Evolutionary conservation across 1,140 invertebrate genomes (phyloP), one percentile per base, ranked within the genome.

Genomic region (Globodera ellingtonae): DNA sequence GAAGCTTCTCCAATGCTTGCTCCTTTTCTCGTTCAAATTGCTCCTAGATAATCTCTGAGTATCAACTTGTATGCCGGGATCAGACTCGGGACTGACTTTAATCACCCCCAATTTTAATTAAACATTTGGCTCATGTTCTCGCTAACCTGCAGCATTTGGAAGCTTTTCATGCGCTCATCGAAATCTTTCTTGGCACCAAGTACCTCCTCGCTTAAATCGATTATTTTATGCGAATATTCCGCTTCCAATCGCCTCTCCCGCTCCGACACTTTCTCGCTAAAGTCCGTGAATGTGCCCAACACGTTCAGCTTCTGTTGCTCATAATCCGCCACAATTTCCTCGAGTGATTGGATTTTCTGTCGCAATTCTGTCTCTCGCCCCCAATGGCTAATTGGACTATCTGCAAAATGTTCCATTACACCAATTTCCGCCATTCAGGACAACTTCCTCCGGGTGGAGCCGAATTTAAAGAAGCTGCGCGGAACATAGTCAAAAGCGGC

Each of bases 11-110:
- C 62, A 88, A 65, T 1, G 87, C 86, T 66, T 88, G 86, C 75
- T 88, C 88, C 70, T 88, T 88, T 71, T 88, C 87, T n/a, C 85
- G 69, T 69, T 88, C 88, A 65, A 88, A 88, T 73, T 88, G 85
- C 50, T 88, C 87, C 86, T 87, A 46, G 50, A 9, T 9, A 52
- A 52, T 52, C 4, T 3, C 1, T 35, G 35, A 35, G 35, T 35
- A 35, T 35, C 3, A 24, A 35, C 50, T 52, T 52, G 10, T 52
- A 13, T 52, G 7, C 7, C 7, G 10, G 50, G 10, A 13, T 9
- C 50, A 13, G 10, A 52, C 50, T 52, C 50, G 50, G n/a, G 24
- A 76, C 44, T 50, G 35, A 75, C 13, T 76, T 66, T 9, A 15
- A 18, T 67, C 52, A 52, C 62, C 7, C 35, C 24, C 56, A 9